Percentiles rank a stretch among this genome's conserved stretches.
These are phyloP conservation scores for Channa maculata DNA, from an alignment of 2,113 vertebrate species.

Conservation along the genomic window DNA sequence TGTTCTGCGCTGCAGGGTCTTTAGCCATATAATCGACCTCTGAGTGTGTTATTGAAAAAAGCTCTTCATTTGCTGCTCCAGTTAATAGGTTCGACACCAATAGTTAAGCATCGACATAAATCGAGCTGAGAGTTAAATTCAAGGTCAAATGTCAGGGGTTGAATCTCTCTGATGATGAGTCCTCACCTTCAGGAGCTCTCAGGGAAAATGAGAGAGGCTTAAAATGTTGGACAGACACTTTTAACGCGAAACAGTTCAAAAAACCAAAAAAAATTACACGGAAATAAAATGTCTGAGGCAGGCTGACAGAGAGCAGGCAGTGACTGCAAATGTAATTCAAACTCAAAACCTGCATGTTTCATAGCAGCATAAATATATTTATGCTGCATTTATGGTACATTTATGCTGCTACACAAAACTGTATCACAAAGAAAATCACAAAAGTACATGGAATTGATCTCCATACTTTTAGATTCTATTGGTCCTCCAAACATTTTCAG, in stretches of 20 bases:
- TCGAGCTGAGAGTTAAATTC: constrained; percentile 35
- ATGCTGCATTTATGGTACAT: no score
- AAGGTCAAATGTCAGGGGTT: constrained; percentile 7
- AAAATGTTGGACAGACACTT: no score
- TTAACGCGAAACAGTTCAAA: no score
- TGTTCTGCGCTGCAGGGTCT: not conserved
- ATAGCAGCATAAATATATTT: no score
- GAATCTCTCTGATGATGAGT: not conserved
- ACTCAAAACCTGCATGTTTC: not conserved
- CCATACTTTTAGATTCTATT: no score
- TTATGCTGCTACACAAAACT: no score
- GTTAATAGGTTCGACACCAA: constrained; percentile 34
- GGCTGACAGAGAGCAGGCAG: no score
- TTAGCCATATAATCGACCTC: constrained; percentile 1
- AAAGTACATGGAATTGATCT: no score
- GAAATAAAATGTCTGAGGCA: no score
- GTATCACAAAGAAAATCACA: no score
- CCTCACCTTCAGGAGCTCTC: not conserved
- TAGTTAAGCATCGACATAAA: constrained; percentile 27
- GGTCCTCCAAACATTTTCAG: no score
- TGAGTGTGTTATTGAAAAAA: constrained; percentile 24
- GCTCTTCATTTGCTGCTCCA: constrained; percentile 20
- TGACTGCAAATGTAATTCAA: not conserved
- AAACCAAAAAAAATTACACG: no score
- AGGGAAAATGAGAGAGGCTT: not conserved